Percentiles rank a stretch among this genome's conserved stretches.
These are phyloP conservation scores for Cremastinae sp. DNA, from an alignment of 2,888 invertebrate genomes.

Conservation along the genomic window DNA sequence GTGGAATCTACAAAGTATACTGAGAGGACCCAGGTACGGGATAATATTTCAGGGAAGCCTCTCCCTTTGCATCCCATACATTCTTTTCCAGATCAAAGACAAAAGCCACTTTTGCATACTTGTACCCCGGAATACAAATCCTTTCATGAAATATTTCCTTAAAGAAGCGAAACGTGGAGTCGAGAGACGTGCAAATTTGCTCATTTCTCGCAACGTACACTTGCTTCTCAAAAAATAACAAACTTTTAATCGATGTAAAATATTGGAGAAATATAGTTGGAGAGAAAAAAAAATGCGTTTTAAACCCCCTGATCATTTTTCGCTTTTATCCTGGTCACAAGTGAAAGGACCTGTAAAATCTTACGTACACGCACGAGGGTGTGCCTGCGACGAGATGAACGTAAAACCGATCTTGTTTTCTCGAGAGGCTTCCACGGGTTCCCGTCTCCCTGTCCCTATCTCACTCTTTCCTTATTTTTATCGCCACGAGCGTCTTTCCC, in stretches of 20 bases:
- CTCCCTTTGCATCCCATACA: too few species aligned
- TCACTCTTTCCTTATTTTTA: not conserved
- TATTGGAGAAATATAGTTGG: too few species aligned
- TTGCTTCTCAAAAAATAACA: too few species aligned
- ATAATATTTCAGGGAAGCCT: too few species aligned
- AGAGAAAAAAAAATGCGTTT: too few species aligned
- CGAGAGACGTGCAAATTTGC: too few species aligned
- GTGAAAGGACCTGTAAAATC: not conserved
- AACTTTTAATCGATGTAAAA: too few species aligned
- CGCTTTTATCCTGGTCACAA: not conserved
- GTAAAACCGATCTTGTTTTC: conserved; percentile 58
- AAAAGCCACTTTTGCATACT: not conserved
- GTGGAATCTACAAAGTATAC: too few species aligned
- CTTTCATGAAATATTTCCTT: not conserved
- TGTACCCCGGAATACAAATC: not conserved
- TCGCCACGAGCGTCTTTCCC: conserved; percentile 40
- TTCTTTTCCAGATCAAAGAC: not conserved
- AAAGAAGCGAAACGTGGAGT: not conserved
- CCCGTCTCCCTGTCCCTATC: conserved; percentile 7
- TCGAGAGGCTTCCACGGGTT: conserved; percentile 20
- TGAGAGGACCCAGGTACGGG: too few species aligned
- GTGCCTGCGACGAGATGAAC: conserved; percentile 24
- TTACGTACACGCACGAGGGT: not conserved
- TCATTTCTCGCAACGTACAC: too few species aligned
- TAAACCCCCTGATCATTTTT: too few species aligned